Evolutionary conservation across 2,888 invertebrate genomes (phyloP), one percentile per base, ranked within the genome.

Genomic region (Drosophila greeni): DNA sequence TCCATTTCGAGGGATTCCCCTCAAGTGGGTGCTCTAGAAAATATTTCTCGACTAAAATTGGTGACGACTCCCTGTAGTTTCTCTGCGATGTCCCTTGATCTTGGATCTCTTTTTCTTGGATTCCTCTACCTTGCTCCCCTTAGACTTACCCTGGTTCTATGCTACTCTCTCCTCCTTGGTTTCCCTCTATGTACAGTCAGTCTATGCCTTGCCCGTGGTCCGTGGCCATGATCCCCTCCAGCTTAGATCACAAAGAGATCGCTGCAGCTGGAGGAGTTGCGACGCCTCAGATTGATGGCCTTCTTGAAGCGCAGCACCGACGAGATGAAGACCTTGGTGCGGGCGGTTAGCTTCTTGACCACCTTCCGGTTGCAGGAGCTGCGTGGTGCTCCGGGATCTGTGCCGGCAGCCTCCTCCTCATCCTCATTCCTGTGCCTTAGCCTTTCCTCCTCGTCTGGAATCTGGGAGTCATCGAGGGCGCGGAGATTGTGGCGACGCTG

Each of bases 221-320:
- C 29, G 7, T 14, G n/a, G 9, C 11, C n/a, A 4, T n/a, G 36
- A n/a, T n/a, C n/a, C n/a, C 5, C 11, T 5, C 12, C 33, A 11
- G 29, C 16, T 86, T 86, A 89, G 74, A 89, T 89, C 64, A 87
- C 89, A 76, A 89, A 89, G 53, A 89, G 73, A 77, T 89, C 88
- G 66, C 87, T 88, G 79, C 89, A 89, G 68, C 86, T 88, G 53
- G 86, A 87, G 5, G 89, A 88, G 65, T 82, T 88, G 52, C 89
- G 83, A 3, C 88, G 82, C 54, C 85, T 87, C 47, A 87, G 85
- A 60, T 86, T 86, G 39, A 87, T 75, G 57, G 85, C 76, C 29
- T 86, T 86, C 73, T 88, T 89, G 72, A 89, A 88, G 55, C 87
- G 86, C 67, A 89, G 56, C 40, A 89, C 86, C 8, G 89, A 88